These are phyloP conservation scores for Antheraea pernyi DNA, from an alignment of 1,140 invertebrate species.

Conservation along the genomic window DNA sequence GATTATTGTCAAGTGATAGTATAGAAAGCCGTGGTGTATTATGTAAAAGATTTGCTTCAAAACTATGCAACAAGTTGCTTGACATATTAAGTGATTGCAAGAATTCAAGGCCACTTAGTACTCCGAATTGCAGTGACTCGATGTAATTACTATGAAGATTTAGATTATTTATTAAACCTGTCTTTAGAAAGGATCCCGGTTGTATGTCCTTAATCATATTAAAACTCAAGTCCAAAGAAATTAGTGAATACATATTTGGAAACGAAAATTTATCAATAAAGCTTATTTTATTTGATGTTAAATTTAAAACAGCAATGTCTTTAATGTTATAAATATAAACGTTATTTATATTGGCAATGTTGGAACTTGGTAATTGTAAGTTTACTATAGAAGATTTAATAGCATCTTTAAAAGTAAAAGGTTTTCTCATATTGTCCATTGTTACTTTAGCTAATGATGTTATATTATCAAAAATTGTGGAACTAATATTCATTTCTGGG, in stretches of 20 bases:
- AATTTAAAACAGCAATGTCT: neutral
- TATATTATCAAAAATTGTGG: slow-evolving; percentile 7
- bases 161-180: neutral
- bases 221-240: neutral
- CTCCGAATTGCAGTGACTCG: slow-evolving; percentile 3
- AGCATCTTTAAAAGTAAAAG: slow-evolving; percentile 1
- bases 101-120: neutral
- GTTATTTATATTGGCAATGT: slow-evolving; percentile 3
- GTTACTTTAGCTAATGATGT: neutral
- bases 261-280: slow-evolving; percentile 7
- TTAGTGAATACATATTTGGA: neutral
- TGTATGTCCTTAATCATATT: slow-evolving; percentile 8
- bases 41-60: slow-evolving; percentile 6
- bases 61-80: neutral
- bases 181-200: neutral
- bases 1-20: slow-evolving; percentile 6
- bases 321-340: slow-evolving; percentile 3
- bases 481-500: neutral
- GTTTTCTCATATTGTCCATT: neutral
- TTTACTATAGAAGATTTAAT: slow-evolving; percentile 3
- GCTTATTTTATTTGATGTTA: slow-evolving; percentile 3
- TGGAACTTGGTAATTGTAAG: neutral
- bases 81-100: slow-evolving; percentile 1
- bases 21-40: neutral
- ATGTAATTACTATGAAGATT: slow-evolving; percentile 6